Conservation (phyloP, 2,797 vertebrate species). For the Chelon labrosus region DNA sequence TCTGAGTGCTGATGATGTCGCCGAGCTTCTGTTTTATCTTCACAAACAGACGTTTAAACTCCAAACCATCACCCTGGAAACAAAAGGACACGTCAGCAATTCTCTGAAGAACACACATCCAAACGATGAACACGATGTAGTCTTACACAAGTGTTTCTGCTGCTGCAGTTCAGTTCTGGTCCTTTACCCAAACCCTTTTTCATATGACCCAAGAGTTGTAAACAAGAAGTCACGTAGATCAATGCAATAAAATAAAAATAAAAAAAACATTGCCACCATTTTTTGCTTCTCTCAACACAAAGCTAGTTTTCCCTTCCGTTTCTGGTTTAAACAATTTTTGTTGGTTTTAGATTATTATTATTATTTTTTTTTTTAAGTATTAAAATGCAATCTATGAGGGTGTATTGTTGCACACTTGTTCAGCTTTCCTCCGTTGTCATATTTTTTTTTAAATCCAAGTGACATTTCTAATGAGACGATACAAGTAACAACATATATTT, state of each 20-base stretch:
- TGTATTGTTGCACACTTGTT: too few relatives aligned
- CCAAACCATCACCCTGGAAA: constrained; percentile 94
- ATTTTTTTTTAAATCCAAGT: too few relatives aligned
- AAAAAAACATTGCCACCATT: too few relatives aligned
- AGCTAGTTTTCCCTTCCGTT: too few relatives aligned
- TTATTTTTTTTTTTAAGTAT: too few relatives aligned
- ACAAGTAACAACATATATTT: too few relatives aligned
- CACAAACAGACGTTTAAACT: constrained; percentile 96
- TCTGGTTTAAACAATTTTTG: too few relatives aligned
- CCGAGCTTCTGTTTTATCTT: constrained; percentile 93
- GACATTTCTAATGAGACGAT: too few relatives aligned
- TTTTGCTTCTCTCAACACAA: background rate
- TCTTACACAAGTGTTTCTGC: background rate
- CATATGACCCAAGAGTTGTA: background rate
- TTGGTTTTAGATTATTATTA: too few relatives aligned
- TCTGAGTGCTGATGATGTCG: constrained; percentile 92
- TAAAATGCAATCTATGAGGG: too few relatives aligned
- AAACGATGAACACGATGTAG: background rate
- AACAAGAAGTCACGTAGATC: background rate
- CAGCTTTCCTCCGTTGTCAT: too few relatives aligned
- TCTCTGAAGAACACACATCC: background rate
- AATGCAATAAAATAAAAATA: too few relatives aligned
- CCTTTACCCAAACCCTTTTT: background rate
- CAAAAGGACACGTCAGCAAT: constrained; percentile 6
- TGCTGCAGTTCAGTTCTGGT: background rate